phyloP scores from a whole-genome alignment of 2,797 vertebrate species.

The Platyrinchus mystaceus region DNA sequence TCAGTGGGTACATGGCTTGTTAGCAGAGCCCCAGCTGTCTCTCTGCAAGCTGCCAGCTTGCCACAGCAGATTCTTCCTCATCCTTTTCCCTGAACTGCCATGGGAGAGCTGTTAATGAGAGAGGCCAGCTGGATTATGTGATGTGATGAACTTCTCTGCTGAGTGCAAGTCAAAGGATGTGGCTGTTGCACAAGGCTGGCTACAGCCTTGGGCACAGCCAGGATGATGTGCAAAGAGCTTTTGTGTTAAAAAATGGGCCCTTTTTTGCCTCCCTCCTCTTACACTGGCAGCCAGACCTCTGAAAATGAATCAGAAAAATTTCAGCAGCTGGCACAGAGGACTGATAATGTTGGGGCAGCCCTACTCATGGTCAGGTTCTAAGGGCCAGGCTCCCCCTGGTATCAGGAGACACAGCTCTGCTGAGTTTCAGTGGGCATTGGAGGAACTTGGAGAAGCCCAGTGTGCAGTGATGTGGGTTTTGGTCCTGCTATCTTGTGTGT shows the following conservation, averaged over 20 bases:
- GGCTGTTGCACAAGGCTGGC: not conserved
- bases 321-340: not conserved
- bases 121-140: not conserved
- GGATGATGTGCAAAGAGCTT: not conserved
- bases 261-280: not conserved
- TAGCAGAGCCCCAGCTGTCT: not conserved
- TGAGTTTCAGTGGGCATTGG: not conserved
- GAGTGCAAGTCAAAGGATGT: not conserved
- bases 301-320: not conserved
- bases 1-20: not conserved
- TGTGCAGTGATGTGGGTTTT: accelerated
- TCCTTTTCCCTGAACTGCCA: not conserved
- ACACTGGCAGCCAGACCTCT: not conserved
- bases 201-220: not conserved
- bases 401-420: too few relatives aligned
- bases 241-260: not conserved
- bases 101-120: not conserved
- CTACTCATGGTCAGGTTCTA: not conserved
- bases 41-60: not conserved
- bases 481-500: not conserved
- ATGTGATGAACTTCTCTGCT: not conserved
- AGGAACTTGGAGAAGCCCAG: not conserved
- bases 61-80: not conserved
- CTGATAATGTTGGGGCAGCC: not conserved
- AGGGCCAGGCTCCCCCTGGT: not conserved